phyloP scores from a whole-genome alignment of 1,140 invertebrate species.

The Diprion similis region DNA sequence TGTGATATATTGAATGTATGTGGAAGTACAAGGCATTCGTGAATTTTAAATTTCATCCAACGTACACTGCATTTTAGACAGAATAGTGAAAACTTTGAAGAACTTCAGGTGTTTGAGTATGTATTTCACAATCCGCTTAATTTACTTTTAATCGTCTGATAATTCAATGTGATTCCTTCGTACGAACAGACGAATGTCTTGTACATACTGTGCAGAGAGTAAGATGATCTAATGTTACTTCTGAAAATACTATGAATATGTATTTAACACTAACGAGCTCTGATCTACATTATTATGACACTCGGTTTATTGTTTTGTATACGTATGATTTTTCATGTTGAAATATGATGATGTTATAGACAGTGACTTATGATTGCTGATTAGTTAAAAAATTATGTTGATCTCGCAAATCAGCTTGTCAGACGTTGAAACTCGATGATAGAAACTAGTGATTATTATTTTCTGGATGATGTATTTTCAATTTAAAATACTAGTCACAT shows the following conservation, averaged over 20 bases:
- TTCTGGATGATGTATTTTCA: background rate
- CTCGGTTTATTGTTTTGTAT: background rate
- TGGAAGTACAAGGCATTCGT: background rate
- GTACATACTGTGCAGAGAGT: background rate
- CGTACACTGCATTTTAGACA: background rate
- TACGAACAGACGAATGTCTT: background rate
- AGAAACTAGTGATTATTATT: background rate
- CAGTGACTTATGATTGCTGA: background rate
- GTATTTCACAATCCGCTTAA: too few species aligned
- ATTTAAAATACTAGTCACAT: conserved; percentile 6
- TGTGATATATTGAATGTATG: background rate
- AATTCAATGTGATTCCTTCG: background rate
- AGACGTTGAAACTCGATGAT: too few species aligned
- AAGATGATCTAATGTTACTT: too few species aligned
- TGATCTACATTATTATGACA: background rate
- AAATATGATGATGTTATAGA: background rate
- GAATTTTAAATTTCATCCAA: background rate
- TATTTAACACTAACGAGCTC: too few species aligned
- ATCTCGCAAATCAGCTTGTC: background rate
- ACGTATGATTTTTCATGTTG: background rate
- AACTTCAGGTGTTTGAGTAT: too few species aligned
- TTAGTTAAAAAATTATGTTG: background rate
- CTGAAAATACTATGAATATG: too few species aligned
- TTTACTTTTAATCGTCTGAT: too few species aligned
- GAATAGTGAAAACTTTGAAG: background rate